A percentile compares a stretch with the other conserved stretches of the same genome.
Evolutionary conservation across 1,140 invertebrate species (phyloP).

Genomic region (Calycopis cecrops): DNA sequence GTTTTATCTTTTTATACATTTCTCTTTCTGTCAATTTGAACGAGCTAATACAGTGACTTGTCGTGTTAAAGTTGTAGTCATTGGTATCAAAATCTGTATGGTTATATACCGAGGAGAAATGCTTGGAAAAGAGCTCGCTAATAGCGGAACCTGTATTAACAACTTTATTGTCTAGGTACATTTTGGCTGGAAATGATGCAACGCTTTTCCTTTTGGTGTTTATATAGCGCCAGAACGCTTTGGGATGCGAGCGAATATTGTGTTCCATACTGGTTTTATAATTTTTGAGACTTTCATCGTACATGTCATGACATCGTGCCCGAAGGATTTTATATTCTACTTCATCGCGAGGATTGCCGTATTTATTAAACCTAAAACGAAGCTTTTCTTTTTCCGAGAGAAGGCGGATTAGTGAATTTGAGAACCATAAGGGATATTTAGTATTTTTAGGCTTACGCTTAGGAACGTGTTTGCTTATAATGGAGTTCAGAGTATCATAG

Average conservation of each 20-base stretch:
- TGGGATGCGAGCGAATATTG: background rate
- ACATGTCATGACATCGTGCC: background rate
- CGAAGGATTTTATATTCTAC: background rate
- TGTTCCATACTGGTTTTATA: background rate
- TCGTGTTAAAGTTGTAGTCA: background rate
- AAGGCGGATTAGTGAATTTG: no score
- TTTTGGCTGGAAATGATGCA: background rate
- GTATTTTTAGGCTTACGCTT: no score
- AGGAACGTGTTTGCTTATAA: no score
- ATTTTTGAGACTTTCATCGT: background rate
- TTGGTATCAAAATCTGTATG: no score
- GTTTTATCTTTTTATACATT: background rate
- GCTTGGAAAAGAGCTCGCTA: slow-evolving; percentile 13
- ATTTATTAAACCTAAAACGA: no score
- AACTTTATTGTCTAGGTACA: slow-evolving; percentile 2
- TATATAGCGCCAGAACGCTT: background rate
- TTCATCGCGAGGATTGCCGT: no score
- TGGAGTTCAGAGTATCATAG: no score
- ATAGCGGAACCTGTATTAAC: slow-evolving; percentile 7
- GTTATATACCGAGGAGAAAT: slow-evolving; percentile 14
- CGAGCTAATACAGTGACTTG: background rate
- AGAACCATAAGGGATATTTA: no score
- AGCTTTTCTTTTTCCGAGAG: no score
- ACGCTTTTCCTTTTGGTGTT: slow-evolving; percentile 1
- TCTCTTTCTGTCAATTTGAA: no score